Base-by-base conservation (phyloP, 2,888 invertebrate genomes). In the Drosophila macrospina region DNA sequence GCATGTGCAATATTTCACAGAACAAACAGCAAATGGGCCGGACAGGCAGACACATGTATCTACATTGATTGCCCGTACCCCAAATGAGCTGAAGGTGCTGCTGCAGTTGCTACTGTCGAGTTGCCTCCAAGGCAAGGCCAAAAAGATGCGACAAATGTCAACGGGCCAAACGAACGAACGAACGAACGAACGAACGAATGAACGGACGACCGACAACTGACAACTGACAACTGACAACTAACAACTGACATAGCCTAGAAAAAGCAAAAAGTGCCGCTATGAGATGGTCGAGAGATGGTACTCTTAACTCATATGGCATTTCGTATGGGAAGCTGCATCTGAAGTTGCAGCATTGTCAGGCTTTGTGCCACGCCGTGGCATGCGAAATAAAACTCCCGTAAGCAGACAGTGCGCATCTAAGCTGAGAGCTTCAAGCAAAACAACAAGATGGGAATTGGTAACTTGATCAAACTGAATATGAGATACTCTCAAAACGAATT, bases 371-470 rank as follows among this genome's bases (percentile, higher is more conserved):
- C 64, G 80, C 70, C 80, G 73, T 86, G 80, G 80, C 83, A 83
- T 72, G 80, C 80, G 86, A 80, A 86, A 83, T 86, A 83, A 86
- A 83, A 83, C 78, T 80, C 73, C 83, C 84, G 83, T 83, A 83
- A 83, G 80, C 86, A 83, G 83, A 83, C 80, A 83, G 84, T 69
- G 48, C 64, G 82, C 74, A 67, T 74, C 79, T 74, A 69, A 81
- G 69, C 74, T 54, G 54, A 65, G 44, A 72, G 74, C 69, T 69
- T 65, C 64, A 69, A 20, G 34, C 20, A 42, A 54, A 54, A 24
- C 30, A 54, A 63, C 5, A 45, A n/a, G 10, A 63, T 62, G 52
- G 15, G 28, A 26, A 34, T 36, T 30, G 30, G 39, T 3, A 15
- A 13, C 28, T 11, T 16, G 36, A 59, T 42, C 13, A 55, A 26